phyloP scores from a whole-genome alignment of 2,888 invertebrate genomes.

The Thera britannica region DNA sequence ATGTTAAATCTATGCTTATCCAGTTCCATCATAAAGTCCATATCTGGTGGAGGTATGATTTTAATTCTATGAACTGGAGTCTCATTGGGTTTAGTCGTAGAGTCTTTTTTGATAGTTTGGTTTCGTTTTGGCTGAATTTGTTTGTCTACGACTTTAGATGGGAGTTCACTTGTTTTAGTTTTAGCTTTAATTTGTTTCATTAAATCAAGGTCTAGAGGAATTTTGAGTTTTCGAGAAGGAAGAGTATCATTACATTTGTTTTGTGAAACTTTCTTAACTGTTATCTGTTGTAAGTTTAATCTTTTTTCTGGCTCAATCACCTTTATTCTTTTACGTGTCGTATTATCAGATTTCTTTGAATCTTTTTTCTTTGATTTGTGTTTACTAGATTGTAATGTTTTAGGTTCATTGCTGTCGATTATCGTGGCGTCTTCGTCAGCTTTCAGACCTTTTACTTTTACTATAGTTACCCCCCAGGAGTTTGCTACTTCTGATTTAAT shows the following conservation, averaged over 20 bases:
- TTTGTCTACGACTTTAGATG: constrained; percentile 1
- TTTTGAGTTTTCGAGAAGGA: constrained; percentile 15
- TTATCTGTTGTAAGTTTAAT: constrained; percentile 19
- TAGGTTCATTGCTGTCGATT: constrained; percentile 10
- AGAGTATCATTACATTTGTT: background rate
- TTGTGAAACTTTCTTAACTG: constrained; percentile 3
- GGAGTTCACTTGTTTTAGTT: constrained; percentile 2
- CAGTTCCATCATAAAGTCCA: constrained; percentile 35
- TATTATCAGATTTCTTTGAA: background rate
- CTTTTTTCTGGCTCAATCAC: constrained; percentile 2
- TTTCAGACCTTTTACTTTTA: constrained; percentile 29
- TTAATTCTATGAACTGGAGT: constrained; percentile 21
- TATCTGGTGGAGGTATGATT: constrained; percentile 29
- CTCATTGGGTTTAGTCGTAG: background rate
- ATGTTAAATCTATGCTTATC: constrained; percentile 33
- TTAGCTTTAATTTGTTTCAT: constrained; percentile 18
- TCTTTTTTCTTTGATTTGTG: constrained; percentile 15
- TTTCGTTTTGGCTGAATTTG: background rate
- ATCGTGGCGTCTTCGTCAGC: constrained; percentile 17
- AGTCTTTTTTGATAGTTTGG: constrained; percentile 9
- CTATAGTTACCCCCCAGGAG: constrained; percentile 31
- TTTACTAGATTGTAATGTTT: constrained; percentile 21
- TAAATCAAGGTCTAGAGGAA: constrained; percentile 24
- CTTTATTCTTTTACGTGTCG: constrained; percentile 3
- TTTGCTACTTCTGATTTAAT: constrained; percentile 30